Evolutionary conservation across 2,797 vertebrate species (phyloP).

Genomic region (Novumbra hubbsi): DNA sequence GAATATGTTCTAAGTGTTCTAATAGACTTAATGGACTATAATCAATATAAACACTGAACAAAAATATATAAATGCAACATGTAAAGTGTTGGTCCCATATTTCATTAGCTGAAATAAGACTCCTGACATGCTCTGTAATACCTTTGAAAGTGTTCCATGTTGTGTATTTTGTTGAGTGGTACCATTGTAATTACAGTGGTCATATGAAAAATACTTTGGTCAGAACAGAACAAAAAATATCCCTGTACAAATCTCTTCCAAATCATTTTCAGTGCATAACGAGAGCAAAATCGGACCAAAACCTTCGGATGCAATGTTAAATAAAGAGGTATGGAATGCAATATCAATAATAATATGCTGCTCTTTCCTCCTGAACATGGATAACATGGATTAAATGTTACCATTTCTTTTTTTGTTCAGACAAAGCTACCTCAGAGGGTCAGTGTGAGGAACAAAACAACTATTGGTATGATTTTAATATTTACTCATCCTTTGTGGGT

Average conservation of each 20-base stretch:
- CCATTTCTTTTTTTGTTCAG: constrained; percentile 24
- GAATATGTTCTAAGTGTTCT: neutral
- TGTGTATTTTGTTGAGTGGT: too few relatives aligned
- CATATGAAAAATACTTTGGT: too few relatives aligned
- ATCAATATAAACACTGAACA: neutral
- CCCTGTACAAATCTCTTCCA: neutral
- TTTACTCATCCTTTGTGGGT: neutral
- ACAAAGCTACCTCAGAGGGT: constrained; percentile 56
- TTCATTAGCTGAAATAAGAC: too few relatives aligned
- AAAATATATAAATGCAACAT: too few relatives aligned
- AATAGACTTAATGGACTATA: neutral
- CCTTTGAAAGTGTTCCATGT: too few relatives aligned
- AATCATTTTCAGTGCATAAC: constrained; percentile 57
- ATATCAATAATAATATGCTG: neutral
- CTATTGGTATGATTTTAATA: constrained; percentile 55
- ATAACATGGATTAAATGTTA: neutral
- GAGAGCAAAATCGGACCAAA: constrained; percentile 73
- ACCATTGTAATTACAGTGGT: too few relatives aligned
- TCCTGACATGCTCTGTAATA: too few relatives aligned
- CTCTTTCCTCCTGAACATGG: neutral
- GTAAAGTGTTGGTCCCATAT: too few relatives aligned
- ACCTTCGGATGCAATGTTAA: constrained; percentile 72
- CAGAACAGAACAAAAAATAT: neutral
- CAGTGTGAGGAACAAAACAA: constrained; percentile 68
- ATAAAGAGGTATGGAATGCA: constrained; percentile 61